Conservation (phyloP, 2,113 vertebrate species). For the Apodemus speciosus region DNA sequence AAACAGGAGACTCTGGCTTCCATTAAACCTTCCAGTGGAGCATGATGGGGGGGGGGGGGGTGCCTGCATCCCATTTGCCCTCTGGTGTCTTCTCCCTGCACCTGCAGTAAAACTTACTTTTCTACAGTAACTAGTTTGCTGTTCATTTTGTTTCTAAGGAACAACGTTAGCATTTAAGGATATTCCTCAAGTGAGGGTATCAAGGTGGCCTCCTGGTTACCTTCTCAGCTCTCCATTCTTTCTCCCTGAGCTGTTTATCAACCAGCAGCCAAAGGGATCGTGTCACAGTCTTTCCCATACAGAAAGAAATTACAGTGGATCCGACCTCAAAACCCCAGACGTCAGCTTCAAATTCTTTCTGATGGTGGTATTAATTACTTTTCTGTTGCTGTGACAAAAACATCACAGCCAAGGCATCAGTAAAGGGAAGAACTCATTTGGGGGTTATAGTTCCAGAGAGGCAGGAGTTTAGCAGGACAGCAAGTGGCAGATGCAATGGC, state of each 20-base stretch:
- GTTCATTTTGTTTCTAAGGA: neutral
- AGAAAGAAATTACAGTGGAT: neutral
- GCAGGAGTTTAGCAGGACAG: neutral
- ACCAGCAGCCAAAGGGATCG: neutral
- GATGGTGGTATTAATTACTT: neutral
- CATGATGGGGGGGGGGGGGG: neutral
- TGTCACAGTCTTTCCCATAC: neutral
- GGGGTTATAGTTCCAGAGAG: neutral
- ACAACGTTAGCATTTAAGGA: neutral
- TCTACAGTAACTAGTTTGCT: neutral
- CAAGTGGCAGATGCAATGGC: neutral
- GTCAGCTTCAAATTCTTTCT: neutral
- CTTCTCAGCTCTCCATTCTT: neutral
- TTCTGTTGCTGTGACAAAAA: neutral
- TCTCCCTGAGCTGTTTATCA: neutral
- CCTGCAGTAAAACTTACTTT: neutral
- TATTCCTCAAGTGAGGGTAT: neutral
- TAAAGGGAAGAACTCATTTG: too few relatives aligned
- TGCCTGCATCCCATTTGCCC: neutral
- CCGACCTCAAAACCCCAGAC: neutral
- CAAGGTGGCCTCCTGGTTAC: neutral
- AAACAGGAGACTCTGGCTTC: conserved; percentile 21
- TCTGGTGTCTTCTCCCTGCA: neutral
- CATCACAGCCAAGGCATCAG: neutral
- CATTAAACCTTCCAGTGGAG: conserved; percentile 8